Percentiles rank a stretch among this genome's conserved stretches.
Conservation (phyloP, 1,140 invertebrate genomes). For the Eupristina koningsbergeri region DNA sequence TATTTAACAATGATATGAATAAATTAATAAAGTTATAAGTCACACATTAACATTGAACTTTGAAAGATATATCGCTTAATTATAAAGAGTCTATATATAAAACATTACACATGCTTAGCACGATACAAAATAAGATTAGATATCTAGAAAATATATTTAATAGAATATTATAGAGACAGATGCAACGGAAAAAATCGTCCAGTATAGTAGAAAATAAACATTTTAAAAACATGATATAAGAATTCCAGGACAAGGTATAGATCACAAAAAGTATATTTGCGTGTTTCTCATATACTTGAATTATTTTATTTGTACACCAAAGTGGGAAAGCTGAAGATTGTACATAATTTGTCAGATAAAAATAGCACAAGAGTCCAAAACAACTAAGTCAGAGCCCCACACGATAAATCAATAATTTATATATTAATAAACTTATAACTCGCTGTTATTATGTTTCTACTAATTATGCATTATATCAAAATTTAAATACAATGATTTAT, state of each 20-base stretch:
- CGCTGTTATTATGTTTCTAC: slow-evolving; percentile 16
- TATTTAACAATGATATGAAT: background rate
- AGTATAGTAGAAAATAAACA: slow-evolving; percentile 50
- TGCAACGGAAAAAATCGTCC: slow-evolving; percentile 68
- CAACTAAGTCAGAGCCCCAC: slow-evolving; percentile 34
- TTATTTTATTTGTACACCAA: slow-evolving; percentile 33
- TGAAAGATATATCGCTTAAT: background rate
- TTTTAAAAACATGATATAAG: slow-evolving; percentile 21
- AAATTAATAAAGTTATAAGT: background rate
- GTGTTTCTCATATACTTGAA: slow-evolving; percentile 29
- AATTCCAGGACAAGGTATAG: slow-evolving; percentile 23
- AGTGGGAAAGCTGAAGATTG: slow-evolving; percentile 38
- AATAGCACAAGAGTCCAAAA: slow-evolving; percentile 1
- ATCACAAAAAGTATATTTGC: background rate
- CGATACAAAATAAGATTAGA: slow-evolving; percentile 37
- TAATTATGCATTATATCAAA: slow-evolving; percentile 2
- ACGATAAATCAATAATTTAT: slow-evolving; percentile 18
- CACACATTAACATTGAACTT: slow-evolving; percentile 29
- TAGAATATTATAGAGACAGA: slow-evolving; percentile 71
- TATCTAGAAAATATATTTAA: slow-evolving; percentile 48
- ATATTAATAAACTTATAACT: slow-evolving; percentile 33
- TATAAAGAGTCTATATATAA: slow-evolving; percentile 37
- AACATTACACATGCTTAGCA: slow-evolving; percentile 32
- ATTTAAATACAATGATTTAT: slow-evolving; percentile 26
- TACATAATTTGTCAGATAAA: slow-evolving; percentile 2